Conservation (phyloP, 2,113 vertebrate species). For the Hiodon alosoides region DNA sequence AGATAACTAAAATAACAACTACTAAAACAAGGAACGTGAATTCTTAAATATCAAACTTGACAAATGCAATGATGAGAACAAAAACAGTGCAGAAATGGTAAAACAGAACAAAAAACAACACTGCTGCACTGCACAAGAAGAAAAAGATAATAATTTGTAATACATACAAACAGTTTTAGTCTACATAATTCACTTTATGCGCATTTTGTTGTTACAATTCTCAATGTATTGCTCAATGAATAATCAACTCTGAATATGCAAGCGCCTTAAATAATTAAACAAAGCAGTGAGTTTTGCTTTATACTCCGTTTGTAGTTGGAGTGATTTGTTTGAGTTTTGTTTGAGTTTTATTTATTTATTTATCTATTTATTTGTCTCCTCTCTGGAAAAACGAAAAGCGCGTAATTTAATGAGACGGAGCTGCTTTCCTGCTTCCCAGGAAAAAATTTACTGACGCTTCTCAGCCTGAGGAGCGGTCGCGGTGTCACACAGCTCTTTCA, state of each 20-base stretch:
- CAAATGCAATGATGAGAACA: neutral
- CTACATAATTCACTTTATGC: constrained; percentile 69
- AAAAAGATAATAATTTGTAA: constrained; percentile 64
- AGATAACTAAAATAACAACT: too few species aligned
- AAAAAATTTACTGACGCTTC: neutral
- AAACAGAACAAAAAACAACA: too few species aligned
- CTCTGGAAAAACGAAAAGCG: constrained; percentile 5
- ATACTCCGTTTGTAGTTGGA: constrained; percentile 39
- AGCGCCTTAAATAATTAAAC: constrained; percentile 70
- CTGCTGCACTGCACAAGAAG: constrained; percentile 40
- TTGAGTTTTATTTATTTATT: constrained; percentile 62
- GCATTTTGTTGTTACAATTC: constrained; percentile 64
- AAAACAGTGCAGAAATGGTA: neutral
- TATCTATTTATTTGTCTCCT: constrained; percentile 47
- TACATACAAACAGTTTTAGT: constrained; percentile 62
- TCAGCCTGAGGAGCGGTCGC: too few species aligned
- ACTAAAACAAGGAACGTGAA: neutral
- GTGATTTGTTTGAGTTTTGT: constrained; percentile 72
- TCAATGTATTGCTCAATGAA: constrained; percentile 46
- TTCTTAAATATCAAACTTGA: constrained; percentile 11
- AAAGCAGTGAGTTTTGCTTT: constrained; percentile 58
- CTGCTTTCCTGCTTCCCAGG: neutral
- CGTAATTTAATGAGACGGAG: constrained; percentile 45
- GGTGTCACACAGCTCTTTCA: too few species aligned
- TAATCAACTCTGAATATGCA: constrained; percentile 68